Base-by-base conservation (phyloP, 2,797 vertebrate species). In the Glyptemys insculpta region DNA sequence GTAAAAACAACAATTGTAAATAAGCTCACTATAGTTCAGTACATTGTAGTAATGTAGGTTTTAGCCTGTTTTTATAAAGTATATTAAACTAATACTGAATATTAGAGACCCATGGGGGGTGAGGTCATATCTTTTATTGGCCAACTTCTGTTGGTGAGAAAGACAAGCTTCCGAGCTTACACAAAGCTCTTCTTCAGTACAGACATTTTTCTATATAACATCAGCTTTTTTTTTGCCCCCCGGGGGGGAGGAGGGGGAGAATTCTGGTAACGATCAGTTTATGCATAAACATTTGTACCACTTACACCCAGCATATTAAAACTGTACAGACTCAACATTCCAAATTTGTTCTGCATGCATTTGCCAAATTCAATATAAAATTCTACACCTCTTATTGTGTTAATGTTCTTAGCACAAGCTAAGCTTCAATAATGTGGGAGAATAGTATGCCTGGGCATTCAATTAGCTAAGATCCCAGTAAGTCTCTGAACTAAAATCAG, bases 231-330 rank as follows among this genome's bases (percentile, higher is more conserved):
- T 53, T 53, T 6, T 16, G 18, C 18, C 52, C 18, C 1, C 16
- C 3, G 21, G n/a, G 82, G 65, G n/a, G 8, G 19, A 10, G 94
- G 47, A 44, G 83, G 44, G 83, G 47, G 87, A 41, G 65, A 91
- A 91, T 90, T 96, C 91, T 82, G 92, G 90, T 87, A 95, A 95
- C 76, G 80, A 93, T 95, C 78, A 62, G 78, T 93, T 94, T 88
- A 94, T 87, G 81, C 80, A 94, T 86, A 92, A 94, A 86, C 87
- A 94, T 95, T 93, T 88, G 37, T 85, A 62, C 94, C 9, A 1
- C 88, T 92, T 86, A 94, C 94, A 94, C 93, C 88, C 50, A 94
- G 78, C 82, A 18, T 74, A 88, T 95, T 82, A 21, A 90, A 95
- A 85, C 87, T 34, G 12, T 59, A 94, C 10, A 3, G 91, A 94